Conservation (phyloP, 2,888 invertebrate genomes). For the Lasius platythorax region DNA sequence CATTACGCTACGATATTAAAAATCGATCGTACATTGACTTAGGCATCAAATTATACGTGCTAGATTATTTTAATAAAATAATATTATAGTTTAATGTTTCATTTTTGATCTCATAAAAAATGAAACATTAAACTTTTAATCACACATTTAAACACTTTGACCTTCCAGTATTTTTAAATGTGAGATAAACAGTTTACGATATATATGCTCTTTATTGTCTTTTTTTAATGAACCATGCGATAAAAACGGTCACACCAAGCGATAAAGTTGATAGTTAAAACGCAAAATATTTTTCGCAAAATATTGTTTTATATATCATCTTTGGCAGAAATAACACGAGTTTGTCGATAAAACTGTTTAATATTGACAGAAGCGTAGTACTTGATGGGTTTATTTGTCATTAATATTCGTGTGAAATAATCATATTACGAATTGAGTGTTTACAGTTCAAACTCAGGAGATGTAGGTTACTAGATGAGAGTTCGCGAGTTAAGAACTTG, state of each 20-base stretch:
- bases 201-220: background rate
- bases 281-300: background rate
- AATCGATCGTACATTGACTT: background rate
- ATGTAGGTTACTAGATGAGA: constrained; percentile 18
- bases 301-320: constrained; percentile 14
- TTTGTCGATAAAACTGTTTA: background rate
- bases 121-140: background rate
- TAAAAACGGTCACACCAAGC: background rate
- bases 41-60: background rate
- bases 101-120: background rate
- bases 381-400: constrained; percentile 20
- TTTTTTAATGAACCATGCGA: background rate
- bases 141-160: background rate
- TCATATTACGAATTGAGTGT: constrained; percentile 24
- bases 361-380: background rate
- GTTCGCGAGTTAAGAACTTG: constrained; percentile 33
- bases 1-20: constrained; percentile 3
- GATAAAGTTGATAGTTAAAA: background rate
- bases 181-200: background rate
- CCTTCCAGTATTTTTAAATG: background rate
- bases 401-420: constrained; percentile 12
- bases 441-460: constrained; percentile 13
- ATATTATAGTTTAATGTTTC: background rate
- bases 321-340: background rate
- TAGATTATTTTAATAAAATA: constrained; percentile 12